Percentiles rank a stretch among this genome's conserved stretches.
Conservation (phyloP, 2,888 invertebrate genomes). For the Plebejus anna region DNA sequence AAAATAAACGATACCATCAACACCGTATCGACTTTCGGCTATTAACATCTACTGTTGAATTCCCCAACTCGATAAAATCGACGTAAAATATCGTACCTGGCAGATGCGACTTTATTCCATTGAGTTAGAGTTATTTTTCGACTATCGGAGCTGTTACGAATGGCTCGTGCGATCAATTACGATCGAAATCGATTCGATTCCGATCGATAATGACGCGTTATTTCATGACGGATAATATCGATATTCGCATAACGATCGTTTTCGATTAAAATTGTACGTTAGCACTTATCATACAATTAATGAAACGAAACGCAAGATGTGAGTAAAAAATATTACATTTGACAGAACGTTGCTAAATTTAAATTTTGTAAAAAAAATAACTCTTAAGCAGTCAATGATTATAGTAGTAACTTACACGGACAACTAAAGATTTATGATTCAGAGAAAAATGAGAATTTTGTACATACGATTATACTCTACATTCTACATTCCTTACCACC, state of each 20-base stretch:
- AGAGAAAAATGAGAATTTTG: no score
- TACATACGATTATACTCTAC: no score
- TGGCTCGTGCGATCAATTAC: conserved; percentile 68
- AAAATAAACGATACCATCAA: conserved; percentile 45
- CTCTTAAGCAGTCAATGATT: no score
- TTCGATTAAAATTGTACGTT: conserved; percentile 15
- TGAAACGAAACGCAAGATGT: neutral
- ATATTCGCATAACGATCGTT: conserved; percentile 36
- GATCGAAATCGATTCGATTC: conserved; percentile 65
- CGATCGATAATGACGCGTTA: conserved; percentile 68
- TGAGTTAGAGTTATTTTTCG: neutral
- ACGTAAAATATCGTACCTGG: conserved; percentile 29
- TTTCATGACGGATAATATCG: conserved; percentile 47
- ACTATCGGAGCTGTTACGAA: conserved; percentile 26
- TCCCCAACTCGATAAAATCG: conserved; percentile 33
- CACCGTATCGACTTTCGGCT: conserved; percentile 61
- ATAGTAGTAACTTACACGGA: no score
- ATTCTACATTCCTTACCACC: no score
- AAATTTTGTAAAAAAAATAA: no score
- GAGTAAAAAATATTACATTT: no score
- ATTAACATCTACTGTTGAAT: conserved; percentile 51
- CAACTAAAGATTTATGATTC: no score
- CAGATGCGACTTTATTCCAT: conserved; percentile 25
- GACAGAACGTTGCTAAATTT: no score
- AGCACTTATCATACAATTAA: neutral